A percentile compares a stretch with the other conserved stretches of the same genome.
These are phyloP conservation scores for Pterocles orientalis DNA, from an alignment of 2,113 vertebrate genomes.

Conservation along the genomic window DNA sequence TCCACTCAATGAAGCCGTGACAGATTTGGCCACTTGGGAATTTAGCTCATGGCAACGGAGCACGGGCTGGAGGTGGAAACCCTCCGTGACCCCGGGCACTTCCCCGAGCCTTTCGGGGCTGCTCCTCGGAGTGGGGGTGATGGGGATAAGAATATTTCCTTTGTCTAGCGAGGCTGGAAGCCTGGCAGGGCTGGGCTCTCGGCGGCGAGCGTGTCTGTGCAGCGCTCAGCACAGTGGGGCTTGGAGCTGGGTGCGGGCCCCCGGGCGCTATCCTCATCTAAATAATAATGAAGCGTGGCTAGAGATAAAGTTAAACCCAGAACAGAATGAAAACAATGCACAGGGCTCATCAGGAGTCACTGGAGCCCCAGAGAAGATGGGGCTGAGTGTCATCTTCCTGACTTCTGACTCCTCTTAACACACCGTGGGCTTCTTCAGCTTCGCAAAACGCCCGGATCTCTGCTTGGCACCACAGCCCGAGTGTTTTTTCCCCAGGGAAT, in stretches of 20 bases:
- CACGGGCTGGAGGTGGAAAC: neutral
- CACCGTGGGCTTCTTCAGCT: neutral
- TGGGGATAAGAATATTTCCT: neutral
- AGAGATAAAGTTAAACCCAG: constrained; percentile 18
- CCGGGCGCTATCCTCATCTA: neutral
- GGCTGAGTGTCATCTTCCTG: neutral
- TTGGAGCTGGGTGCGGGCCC: constrained; percentile 15
- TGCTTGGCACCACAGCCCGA: neutral
- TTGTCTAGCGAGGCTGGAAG: neutral
- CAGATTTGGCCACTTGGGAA: neutral
- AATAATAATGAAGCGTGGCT: constrained; percentile 4
- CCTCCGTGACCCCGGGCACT: neutral
- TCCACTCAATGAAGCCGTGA: neutral
- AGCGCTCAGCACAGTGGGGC: constrained; percentile 7
- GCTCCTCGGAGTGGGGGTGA: neutral
- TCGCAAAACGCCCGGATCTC: neutral
- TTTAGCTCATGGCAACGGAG: neutral
- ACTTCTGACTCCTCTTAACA: neutral
- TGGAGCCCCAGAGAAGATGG: neutral
- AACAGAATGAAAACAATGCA: neutral
- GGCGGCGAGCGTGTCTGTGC: constrained; percentile 12
- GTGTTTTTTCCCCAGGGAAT: neutral
- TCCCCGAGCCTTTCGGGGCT: neutral
- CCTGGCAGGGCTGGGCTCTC: constrained; percentile 1
- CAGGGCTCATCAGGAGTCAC: neutral